phyloP scores from a whole-genome alignment of 1,140 invertebrate genomes.

The Antheraea pernyi region DNA sequence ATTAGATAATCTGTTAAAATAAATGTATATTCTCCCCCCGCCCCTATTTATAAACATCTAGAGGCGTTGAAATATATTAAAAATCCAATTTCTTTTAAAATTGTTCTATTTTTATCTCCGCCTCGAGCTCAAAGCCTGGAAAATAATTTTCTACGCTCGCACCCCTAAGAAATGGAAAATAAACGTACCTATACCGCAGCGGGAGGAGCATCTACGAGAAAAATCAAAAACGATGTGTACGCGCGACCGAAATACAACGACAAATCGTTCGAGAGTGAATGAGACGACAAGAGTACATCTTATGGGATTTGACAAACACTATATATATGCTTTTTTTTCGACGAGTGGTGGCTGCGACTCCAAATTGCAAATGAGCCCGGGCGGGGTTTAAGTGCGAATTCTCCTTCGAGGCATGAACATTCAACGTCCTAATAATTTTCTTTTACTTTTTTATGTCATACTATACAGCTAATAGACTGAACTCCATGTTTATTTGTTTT shows the following conservation, averaged over 20 bases:
- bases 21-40: conserved; percentile 25
- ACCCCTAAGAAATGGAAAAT: conserved; percentile 73
- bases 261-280: conserved; percentile 22
- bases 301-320: conserved; percentile 52
- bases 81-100: conserved; percentile 77
- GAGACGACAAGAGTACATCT: conserved; percentile 30
- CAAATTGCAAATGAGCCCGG: conserved; percentile 46
- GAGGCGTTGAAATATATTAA: conserved; percentile 70
- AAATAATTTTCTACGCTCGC: conserved; percentile 71
- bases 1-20: conserved; percentile 29
- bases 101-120: conserved; percentile 71
- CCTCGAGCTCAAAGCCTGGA: conserved; percentile 73
- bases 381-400: conserved; percentile 26
- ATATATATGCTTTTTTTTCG: conserved; percentile 23
- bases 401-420: conserved; percentile 21
- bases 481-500: not conserved
- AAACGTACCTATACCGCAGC: conserved; percentile 43
- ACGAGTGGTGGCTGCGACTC: conserved; percentile 34
- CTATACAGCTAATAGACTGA: not conserved
- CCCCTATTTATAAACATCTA: conserved; percentile 51
- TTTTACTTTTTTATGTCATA: not conserved
- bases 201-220: conserved; percentile 34
- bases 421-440: conserved; percentile 2
- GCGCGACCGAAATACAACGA: conserved; percentile 35
- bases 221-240: conserved; percentile 34